Evolutionary conservation across 2,113 vertebrate genomes (phyloP).

Genomic region (Channa argus): DNA sequence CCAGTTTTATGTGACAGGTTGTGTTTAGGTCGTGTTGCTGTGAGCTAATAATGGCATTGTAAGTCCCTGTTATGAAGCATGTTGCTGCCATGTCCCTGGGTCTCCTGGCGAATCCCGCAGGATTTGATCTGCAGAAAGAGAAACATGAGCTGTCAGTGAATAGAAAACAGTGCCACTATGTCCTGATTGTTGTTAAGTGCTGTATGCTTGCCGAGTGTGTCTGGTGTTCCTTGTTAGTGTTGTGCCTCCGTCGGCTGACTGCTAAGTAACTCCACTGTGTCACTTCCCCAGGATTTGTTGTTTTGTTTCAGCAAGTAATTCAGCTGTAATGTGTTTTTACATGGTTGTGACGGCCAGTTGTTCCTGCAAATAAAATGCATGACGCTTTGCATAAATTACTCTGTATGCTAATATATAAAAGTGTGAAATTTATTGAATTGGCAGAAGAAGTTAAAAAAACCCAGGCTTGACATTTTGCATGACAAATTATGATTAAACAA

Average conservation of each 20-base stretch:
- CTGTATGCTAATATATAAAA: not conserved
- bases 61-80: not conserved
- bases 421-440: not conserved
- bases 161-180: conserved; percentile 10
- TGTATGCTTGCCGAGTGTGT: not conserved
- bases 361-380: not conserved
- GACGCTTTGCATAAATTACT: too few relatives aligned
- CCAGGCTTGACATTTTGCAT: too few relatives aligned
- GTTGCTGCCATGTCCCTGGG: conserved; percentile 27
- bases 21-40: conserved; percentile 11
- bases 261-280: not conserved
- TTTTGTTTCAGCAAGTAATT: not conserved
- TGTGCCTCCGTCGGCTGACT: not conserved
- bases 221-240: not conserved
- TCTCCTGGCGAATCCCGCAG: conserved; percentile 35
- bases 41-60: conserved; percentile 22
- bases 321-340: not conserved
- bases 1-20: conserved; percentile 5
- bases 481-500: too few relatives aligned
- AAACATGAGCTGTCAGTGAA: conserved; percentile 32
- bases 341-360: not conserved
- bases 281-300: not conserved
- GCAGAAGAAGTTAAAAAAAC: too few relatives aligned
- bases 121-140: conserved; percentile 29
- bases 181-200: conserved; percentile 13